These are phyloP conservation scores for Cebidichthys violaceus DNA, from an alignment of 2,113 vertebrate species.

Conservation along the genomic window DNA sequence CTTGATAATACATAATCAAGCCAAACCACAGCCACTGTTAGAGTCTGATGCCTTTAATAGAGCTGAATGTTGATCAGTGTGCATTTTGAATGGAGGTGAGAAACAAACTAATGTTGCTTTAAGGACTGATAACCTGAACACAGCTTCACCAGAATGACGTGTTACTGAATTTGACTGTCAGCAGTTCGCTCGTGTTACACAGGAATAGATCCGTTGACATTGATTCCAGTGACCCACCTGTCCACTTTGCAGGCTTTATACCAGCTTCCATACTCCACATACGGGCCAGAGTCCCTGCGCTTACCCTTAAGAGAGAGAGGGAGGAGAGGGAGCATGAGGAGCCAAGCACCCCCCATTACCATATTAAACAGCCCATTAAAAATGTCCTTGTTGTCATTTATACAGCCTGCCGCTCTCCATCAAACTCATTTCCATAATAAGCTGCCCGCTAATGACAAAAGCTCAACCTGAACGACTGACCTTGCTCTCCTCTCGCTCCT, in stretches of 20 bases:
- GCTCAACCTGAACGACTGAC: conserved; percentile 60
- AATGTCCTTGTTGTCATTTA: neutral
- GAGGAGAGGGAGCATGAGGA: neutral
- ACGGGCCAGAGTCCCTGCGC: conserved; percentile 82
- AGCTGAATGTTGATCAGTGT: too few relatives aligned
- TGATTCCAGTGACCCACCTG: conserved; percentile 80
- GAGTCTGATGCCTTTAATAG: neutral
- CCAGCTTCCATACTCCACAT: conserved; percentile 91
- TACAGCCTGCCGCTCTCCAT: neutral
- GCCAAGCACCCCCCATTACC: neutral
- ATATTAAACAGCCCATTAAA: conserved; percentile 1
- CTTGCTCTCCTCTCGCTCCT: conserved; percentile 92
- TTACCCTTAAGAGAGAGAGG: conserved; percentile 78
- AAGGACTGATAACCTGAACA: too few relatives aligned
- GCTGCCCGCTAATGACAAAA: neutral
- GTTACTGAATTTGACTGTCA: too few relatives aligned
- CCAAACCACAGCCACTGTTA: neutral
- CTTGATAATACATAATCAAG: neutral
- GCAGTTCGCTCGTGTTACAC: too few relatives aligned
- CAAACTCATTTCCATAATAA: neutral
- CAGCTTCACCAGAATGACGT: too few relatives aligned
- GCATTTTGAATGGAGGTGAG: too few relatives aligned
- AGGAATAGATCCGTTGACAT: too few relatives aligned
- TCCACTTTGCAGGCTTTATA: conserved; percentile 93
- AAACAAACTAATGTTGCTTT: too few relatives aligned